A percentile compares a stretch with the other conserved stretches of the same genome.
These are phyloP conservation scores for Andrena chrysosceles DNA, from an alignment of 2,888 invertebrate species.

Conservation along the genomic window DNA sequence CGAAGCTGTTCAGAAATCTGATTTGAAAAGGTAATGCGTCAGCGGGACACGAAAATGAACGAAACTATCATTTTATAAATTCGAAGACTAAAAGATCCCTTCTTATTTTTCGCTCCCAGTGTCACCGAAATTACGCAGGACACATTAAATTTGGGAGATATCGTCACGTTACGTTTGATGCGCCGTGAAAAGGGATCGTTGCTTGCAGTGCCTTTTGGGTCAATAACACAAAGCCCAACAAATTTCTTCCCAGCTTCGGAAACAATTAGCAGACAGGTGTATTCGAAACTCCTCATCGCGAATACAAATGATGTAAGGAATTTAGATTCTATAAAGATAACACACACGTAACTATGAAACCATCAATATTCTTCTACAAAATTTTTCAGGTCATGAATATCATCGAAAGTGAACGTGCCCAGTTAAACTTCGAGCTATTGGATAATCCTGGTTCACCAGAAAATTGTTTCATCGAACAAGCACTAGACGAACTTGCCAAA, in stretches of 20 bases:
- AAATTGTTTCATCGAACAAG: slow-evolving; percentile 94
- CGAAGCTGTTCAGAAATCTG: slow-evolving; percentile 91
- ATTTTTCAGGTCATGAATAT: slow-evolving; percentile 88
- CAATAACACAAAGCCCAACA: slow-evolving; percentile 75
- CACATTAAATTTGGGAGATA: slow-evolving; percentile 88
- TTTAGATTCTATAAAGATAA: neutral
- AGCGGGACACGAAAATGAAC: neutral
- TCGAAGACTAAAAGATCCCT: neutral
- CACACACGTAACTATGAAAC: neutral
- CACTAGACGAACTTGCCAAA: slow-evolving; percentile 89
- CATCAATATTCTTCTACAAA: neutral
- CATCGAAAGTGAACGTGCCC: slow-evolving; percentile 90
- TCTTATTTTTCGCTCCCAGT: slow-evolving; percentile 83
- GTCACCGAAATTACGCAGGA: slow-evolving; percentile 87
- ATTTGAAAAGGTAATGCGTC: slow-evolving; percentile 91
- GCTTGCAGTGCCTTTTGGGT: slow-evolving; percentile 86
- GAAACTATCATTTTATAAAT: neutral
- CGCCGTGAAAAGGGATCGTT: slow-evolving; percentile 90
- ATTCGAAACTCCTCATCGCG: slow-evolving; percentile 92
- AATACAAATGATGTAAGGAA: slow-evolving; percentile 88
- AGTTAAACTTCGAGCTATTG: slow-evolving; percentile 85
- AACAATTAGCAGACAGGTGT: slow-evolving; percentile 86
- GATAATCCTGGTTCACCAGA: slow-evolving; percentile 92
- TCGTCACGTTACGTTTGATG: slow-evolving; percentile 93
- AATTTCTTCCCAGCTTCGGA: slow-evolving; percentile 85